Conservation (phyloP, 2,113 vertebrate species). For the Turnix velox region DNA sequence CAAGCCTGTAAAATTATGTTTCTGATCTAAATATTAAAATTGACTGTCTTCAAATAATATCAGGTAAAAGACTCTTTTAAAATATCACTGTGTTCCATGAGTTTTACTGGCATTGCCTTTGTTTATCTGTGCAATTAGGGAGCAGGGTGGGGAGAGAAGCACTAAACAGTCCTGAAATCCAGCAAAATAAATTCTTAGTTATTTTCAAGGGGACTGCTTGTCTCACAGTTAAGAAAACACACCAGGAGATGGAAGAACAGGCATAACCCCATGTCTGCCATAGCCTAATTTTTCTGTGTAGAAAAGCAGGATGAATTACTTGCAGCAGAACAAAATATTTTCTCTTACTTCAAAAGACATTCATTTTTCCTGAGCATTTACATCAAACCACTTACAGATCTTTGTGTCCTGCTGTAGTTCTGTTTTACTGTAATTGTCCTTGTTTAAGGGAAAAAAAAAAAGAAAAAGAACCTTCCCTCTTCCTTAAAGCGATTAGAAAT, state of each 20-base stretch:
- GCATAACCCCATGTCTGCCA: background rate
- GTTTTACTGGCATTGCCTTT: background rate
- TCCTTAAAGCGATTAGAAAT: slow-evolving; percentile 65
- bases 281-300: background rate
- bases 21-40: slow-evolving; percentile 2
- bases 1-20: background rate
- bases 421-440: slow-evolving; percentile 55
- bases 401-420: slow-evolving; percentile 45
- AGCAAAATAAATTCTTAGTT: slow-evolving; percentile 6
- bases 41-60: background rate
- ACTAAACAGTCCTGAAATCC: background rate
- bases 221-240: background rate
- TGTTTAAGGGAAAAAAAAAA: background rate
- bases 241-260: background rate
- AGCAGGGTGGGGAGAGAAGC: background rate
- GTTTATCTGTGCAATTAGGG: background rate
- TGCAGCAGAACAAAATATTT: background rate
- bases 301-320: background rate
- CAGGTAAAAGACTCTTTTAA: background rate
- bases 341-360: background rate
- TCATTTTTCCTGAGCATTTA: background rate
- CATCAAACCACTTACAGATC: background rate
- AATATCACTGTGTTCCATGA: background rate
- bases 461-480: slow-evolving; percentile 28
- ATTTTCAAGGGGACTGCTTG: background rate